A percentile compares a stretch with the other conserved stretches of the same genome.
phyloP scores from a whole-genome alignment of 64 coral and sea anemone genomes.

The Stichodactyla mertensii region DNA sequence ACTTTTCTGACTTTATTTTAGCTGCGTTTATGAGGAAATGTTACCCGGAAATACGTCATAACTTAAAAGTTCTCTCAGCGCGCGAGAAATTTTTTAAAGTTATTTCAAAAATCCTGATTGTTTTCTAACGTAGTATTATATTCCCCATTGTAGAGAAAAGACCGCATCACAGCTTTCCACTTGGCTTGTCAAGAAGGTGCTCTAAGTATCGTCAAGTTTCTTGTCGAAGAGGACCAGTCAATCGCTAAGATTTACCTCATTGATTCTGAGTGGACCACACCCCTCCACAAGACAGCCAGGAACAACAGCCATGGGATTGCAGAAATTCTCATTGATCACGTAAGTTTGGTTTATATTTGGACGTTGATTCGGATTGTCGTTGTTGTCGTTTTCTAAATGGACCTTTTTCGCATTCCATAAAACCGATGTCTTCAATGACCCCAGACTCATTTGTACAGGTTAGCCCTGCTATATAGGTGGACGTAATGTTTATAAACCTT shows the following conservation, averaged over 20 bases:
- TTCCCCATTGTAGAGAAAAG: slow-evolving; percentile 8
- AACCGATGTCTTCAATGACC: no score
- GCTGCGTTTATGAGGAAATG: no score
- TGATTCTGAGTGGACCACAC: slow-evolving; percentile 22
- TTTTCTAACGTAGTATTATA: background rate
- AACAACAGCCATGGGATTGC: slow-evolving; percentile 22
- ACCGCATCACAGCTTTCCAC: slow-evolving; percentile 48
- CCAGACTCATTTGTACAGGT: no score
- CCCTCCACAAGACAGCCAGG: slow-evolving; percentile 24
- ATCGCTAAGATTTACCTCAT: slow-evolving; percentile 37
- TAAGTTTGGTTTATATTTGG: background rate
- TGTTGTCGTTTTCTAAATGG: background rate
- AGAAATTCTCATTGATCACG: slow-evolving; percentile 37
- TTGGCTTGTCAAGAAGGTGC: slow-evolving; percentile 36
- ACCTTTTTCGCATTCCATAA: background rate
- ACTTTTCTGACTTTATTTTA: no score
- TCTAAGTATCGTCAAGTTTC: slow-evolving; percentile 23
- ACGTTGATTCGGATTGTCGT: no score
- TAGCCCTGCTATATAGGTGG: no score
- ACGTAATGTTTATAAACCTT: no score
- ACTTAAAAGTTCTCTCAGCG: no score
- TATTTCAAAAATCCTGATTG: background rate
- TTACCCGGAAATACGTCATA: no score
- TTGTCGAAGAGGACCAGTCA: slow-evolving; percentile 18
- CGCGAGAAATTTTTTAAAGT: background rate